Conservation (phyloP, 2,113 vertebrate genomes). For the Ondatra zibethicus region DNA sequence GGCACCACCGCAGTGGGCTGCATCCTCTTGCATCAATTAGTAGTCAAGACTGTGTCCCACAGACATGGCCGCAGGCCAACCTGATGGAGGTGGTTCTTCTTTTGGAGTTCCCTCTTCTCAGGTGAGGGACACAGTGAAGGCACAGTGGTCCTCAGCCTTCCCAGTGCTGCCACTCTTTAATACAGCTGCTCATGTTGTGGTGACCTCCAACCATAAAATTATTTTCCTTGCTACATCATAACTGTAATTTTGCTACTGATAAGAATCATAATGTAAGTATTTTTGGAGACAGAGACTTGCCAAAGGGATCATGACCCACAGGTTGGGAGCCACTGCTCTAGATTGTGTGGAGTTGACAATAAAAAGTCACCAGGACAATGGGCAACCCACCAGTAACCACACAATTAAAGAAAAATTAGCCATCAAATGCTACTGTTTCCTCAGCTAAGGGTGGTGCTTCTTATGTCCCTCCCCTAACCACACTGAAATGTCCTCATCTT, state of each 20-base stretch:
- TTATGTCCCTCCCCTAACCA: fast-evolving
- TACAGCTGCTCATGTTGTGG: background rate
- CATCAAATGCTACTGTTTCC: background rate
- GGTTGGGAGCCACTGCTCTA: background rate
- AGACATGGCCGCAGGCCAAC: background rate
- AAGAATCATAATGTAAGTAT: background rate
- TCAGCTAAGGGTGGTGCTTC: no score
- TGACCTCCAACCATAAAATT: background rate
- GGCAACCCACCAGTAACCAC: background rate
- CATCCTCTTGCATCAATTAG: background rate
- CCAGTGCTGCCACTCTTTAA: background rate
- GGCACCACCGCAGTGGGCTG: background rate
- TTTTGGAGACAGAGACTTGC: background rate
- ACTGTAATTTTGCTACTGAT: background rate
- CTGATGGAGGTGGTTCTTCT: no score
- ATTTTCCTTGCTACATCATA: background rate
- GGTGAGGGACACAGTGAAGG: background rate
- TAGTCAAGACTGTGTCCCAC: background rate
- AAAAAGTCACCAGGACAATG: background rate
- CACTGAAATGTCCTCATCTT: background rate
- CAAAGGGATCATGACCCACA: background rate
- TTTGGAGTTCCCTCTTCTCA: background rate
- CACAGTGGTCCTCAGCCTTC: background rate
- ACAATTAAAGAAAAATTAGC: background rate
- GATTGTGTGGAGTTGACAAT: background rate